phyloP scores from a whole-genome alignment of 2,113 vertebrate species.

The Sylvietta virens region DNA sequence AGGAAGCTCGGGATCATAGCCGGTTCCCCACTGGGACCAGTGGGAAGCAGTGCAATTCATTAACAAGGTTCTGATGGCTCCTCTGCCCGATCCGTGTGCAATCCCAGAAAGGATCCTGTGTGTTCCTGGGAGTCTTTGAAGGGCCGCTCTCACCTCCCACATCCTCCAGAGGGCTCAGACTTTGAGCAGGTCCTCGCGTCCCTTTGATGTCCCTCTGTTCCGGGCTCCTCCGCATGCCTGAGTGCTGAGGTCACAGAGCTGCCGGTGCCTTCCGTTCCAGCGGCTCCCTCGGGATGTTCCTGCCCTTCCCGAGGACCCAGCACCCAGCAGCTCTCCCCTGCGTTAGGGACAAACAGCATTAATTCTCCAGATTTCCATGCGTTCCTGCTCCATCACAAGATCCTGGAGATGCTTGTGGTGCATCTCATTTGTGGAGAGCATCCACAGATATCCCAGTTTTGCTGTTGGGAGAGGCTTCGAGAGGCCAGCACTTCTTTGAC shows the following conservation, averaged over 20 bases:
- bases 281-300: background rate
- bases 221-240: background rate
- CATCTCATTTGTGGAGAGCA: background rate
- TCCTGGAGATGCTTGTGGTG: background rate
- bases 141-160: background rate
- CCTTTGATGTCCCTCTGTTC: constrained; percentile 23
- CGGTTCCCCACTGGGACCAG: background rate
- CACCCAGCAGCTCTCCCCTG: background rate
- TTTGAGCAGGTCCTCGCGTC: background rate
- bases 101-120: background rate
- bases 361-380: rapidly evolving
- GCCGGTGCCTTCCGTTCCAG: background rate
- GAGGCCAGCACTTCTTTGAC: background rate
- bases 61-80: background rate
- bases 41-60: background rate
- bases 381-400: rapidly evolving
- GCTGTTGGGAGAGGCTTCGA: background rate
- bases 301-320: background rate
- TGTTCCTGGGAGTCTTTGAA: background rate
- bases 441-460: rapidly evolving
- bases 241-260: background rate
- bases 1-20: rapidly evolving
- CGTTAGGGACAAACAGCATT: background rate
- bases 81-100: rapidly evolving
- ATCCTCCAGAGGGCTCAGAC: background rate